Percentiles rank a stretch among this genome's conserved stretches.
Conservation (phyloP, 2,113 vertebrate genomes). For the Microtus pennsylvanicus region DNA sequence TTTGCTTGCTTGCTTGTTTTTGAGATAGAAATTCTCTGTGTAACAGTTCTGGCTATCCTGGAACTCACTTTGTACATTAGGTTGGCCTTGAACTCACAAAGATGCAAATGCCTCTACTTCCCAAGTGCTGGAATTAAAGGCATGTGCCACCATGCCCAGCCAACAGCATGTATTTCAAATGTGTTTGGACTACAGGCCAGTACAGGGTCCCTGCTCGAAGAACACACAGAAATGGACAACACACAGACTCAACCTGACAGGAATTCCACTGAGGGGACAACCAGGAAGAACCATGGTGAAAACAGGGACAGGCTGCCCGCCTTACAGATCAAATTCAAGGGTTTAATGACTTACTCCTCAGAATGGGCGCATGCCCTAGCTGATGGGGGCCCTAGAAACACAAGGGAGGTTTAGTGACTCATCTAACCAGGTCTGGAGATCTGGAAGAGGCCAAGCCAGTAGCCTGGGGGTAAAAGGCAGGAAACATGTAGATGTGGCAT, state of each 20-base stretch:
- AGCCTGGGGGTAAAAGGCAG: background rate
- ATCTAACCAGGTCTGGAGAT: background rate
- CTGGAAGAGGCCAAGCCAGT: background rate
- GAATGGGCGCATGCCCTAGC: too few relatives aligned
- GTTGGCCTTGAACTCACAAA: background rate
- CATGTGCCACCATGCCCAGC: too few relatives aligned
- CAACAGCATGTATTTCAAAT: background rate
- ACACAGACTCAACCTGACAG: background rate
- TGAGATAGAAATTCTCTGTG: background rate
- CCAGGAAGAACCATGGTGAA: background rate
- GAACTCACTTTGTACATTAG: background rate
- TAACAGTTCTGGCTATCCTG: background rate
- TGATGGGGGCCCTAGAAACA: background rate
- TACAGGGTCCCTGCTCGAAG: background rate
- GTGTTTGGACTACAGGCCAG: accelerated
- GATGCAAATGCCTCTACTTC: background rate
- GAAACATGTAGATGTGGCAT: too few relatives aligned
- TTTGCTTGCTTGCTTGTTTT: background rate
- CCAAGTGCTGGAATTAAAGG: background rate
- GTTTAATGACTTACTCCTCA: background rate
- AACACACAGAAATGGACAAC: background rate
- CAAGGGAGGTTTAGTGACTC: background rate
- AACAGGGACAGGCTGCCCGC: background rate
- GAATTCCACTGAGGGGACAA: background rate
- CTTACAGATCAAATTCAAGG: background rate